phyloP scores from a whole-genome alignment of 1,140 invertebrate species.

The Pseudomyrmex gracilis region DNA sequence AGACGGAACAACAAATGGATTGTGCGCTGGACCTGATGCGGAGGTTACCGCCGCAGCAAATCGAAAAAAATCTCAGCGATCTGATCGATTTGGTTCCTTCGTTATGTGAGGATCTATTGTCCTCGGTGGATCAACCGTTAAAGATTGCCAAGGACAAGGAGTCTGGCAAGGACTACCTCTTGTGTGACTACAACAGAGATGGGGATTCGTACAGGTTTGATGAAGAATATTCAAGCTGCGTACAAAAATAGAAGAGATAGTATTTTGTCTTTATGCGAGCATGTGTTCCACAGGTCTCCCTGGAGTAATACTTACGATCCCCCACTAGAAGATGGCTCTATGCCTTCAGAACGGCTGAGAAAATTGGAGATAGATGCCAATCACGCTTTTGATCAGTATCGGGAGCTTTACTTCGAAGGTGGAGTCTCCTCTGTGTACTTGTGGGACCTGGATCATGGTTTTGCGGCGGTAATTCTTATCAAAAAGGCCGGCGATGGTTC shows the following conservation, averaged over 20 bases:
- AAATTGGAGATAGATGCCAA: constrained; percentile 99
- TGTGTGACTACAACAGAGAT: constrained; percentile 99
- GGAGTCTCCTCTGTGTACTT: constrained; percentile 99
- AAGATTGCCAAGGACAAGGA: constrained; percentile 98
- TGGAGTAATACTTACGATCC: constrained; percentile 99
- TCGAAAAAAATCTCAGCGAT: constrained; percentile 99
- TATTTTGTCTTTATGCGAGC: neutral
- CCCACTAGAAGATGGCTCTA: constrained; percentile 98
- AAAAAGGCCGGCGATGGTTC: constrained; percentile 99
- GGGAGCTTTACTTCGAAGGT: constrained; percentile 99
- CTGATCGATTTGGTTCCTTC: constrained; percentile 98
- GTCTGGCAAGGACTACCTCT: constrained; percentile 97
- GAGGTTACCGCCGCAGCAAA: constrained; percentile 98
- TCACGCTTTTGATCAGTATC: constrained; percentile 98
- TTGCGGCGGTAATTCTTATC: constrained; percentile 99
- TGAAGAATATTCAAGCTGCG: neutral
- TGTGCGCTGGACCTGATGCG: constrained; percentile 99
- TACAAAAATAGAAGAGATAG: neutral
- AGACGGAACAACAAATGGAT: constrained; percentile 99
- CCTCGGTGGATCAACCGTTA: constrained; percentile 99
- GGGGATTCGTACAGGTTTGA: constrained; percentile 97
- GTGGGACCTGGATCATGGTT: constrained; percentile 99
- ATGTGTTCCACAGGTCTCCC: constrained; percentile 91
- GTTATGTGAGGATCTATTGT: constrained; percentile 98
- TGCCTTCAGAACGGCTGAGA: constrained; percentile 98